phyloP scores from a whole-genome alignment of 2,797 vertebrate species.

The Cichlasoma orientale region DNA sequence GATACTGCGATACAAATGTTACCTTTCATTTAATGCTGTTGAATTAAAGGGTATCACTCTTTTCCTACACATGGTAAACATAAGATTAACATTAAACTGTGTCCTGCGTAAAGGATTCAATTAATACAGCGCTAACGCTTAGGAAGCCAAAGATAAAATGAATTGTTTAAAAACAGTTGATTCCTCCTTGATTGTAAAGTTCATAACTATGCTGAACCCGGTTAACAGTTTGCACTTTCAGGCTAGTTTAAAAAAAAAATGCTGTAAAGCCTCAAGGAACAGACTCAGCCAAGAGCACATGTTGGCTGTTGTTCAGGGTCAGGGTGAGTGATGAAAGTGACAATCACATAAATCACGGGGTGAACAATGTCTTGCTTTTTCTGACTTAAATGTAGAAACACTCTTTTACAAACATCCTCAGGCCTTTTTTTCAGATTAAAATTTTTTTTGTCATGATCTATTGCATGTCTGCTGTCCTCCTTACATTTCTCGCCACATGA shows the following conservation, averaged over 20 bases:
- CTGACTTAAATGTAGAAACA: background rate
- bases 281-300: background rate
- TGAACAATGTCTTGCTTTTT: background rate
- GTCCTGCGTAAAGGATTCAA: background rate
- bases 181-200: conserved; percentile 1
- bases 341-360: background rate
- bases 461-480: background rate
- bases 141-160: background rate
- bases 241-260: background rate
- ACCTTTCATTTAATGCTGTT: background rate
- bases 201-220: conserved; percentile 8
- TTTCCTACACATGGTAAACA: background rate
- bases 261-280: conserved; percentile 26
- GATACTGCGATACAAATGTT: background rate
- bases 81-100: background rate
- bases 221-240: conserved; percentile 8
- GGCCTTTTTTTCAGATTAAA: background rate
- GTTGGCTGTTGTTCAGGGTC: conserved; percentile 29
- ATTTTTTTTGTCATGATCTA: background rate
- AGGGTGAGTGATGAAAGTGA: conserved; percentile 3
- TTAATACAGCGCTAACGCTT: background rate
- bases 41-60: background rate
- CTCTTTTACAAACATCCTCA: background rate
- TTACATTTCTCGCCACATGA: background rate
- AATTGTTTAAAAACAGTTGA: background rate